Base-by-base conservation (phyloP, 2,888 invertebrate genomes). In the Drosophila suboccidentalis region DNA sequence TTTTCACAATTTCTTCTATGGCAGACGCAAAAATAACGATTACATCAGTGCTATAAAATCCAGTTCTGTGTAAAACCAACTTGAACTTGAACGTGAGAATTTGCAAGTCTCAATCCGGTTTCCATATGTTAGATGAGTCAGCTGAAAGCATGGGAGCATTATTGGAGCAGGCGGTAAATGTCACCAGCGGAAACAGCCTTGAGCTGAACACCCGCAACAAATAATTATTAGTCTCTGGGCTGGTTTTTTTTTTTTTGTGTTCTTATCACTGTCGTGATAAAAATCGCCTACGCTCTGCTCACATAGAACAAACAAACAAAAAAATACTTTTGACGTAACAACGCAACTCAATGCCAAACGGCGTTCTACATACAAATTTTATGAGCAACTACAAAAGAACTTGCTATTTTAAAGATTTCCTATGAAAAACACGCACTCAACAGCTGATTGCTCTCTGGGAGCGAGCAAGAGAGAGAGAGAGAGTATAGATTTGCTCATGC, bases 51-150 rank as follows among this genome's bases (percentile, higher is more conserved):
- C 26, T 10, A 50, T 36, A 39, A 43, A 65, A 74, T 65, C 64
- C 54, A 78, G 64, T 69, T 69, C 54, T 39, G 10, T 69, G 76
- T 78, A 69, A 73, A 51, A 32, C 5, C 15, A 55, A 67, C 80
- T 71, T 80, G 80, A 78, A 80, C 77, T 78, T 78, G 71, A 57
- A 19, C 38, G 39, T 38, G 43, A 53, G 53, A 73, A 58, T 64
- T 69, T 3, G 71, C 67, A 34, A 54, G 22, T 17, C 15, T 44
- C n/a, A 51, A 79, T 58, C 76, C 59, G 67, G 77, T 80, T 80
- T 58, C 41, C 54, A 38, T 29, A 26, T 19, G 39, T 36, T 15
- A 13, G 46, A 38, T 74, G 75, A 75, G 50, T 75, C 70, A 71
- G 59, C 50, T 39, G 9, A 15, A 32, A 26, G 44, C 34, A 54